Percentiles rank a stretch among this genome's conserved stretches.
phyloP scores from a whole-genome alignment of 2,113 vertebrate genomes.

The Rhinoderma darwinii region DNA sequence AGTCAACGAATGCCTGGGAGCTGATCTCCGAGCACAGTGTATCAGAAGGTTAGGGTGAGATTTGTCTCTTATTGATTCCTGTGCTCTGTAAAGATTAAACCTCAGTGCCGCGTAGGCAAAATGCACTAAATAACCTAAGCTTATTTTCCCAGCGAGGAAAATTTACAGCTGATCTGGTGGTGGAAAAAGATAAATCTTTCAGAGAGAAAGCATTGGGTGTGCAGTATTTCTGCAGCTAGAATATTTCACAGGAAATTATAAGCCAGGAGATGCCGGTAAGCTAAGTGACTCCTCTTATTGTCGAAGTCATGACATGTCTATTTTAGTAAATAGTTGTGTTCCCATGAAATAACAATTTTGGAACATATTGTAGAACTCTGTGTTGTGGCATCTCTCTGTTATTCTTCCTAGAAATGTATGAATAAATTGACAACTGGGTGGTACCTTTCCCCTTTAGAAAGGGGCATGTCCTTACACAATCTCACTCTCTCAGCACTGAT shows the following conservation, averaged over 20 bases:
- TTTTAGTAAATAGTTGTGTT: no score
- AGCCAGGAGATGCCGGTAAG: neutral
- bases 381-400: no score
- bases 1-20: neutral
- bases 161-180: conserved; percentile 28
- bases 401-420: no score
- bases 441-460: no score
- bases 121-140: conserved; percentile 21
- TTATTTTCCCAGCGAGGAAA: conserved; percentile 11
- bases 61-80: conserved; percentile 19
- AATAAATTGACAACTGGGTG: no score
- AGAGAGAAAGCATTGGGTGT: neutral
- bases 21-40: neutral
- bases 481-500: no score
- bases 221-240: neutral
- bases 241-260: neutral
- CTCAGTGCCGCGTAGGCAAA: conserved; percentile 10
- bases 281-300: neutral
- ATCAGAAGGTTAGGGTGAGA: neutral
- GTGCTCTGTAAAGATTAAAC: conserved; percentile 20
- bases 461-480: no score
- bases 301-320: no score
- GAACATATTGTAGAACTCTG: no score
- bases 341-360: no score
- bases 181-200: conserved; percentile 31